phyloP scores from a whole-genome alignment of 2,113 vertebrate genomes.

The Cranoglanis bouderius region DNA sequence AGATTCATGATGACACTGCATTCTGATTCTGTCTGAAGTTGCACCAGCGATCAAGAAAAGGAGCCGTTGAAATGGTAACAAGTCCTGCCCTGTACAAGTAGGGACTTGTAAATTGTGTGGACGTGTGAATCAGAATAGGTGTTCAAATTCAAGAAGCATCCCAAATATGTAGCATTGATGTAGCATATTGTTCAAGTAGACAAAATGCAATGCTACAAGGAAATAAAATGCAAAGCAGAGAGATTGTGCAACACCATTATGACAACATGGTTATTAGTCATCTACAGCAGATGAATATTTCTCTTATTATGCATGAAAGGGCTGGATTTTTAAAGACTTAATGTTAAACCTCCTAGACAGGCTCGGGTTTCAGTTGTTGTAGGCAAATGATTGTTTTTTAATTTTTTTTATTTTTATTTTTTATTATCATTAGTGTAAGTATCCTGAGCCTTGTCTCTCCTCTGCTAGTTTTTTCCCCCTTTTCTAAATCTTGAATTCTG shows the following conservation, averaged over 20 bases:
- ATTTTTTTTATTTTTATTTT: no score
- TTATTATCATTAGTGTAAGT: background rate
- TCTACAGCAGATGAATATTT: background rate
- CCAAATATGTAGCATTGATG: constrained; percentile 14
- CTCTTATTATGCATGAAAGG: no score
- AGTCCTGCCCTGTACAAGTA: constrained; percentile 48
- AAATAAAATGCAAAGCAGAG: background rate
- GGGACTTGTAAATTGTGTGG: constrained; percentile 35
- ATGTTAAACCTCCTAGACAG: constrained; percentile 30
- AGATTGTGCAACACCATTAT: background rate
- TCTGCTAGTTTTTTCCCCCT: background rate
- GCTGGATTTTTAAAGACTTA: background rate
- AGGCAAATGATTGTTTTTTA: background rate
- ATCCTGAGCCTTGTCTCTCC: background rate
- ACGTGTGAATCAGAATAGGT: background rate
- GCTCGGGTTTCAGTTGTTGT: constrained; percentile 22
- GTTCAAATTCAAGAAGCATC: background rate
- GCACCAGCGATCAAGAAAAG: background rate
- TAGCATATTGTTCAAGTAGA: background rate
- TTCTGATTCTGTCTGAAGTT: background rate
- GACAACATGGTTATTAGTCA: background rate
- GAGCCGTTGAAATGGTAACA: constrained; percentile 20
- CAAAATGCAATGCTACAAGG: background rate
- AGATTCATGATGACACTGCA: background rate
- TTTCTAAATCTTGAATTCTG: constrained; percentile 35